phyloP scores from a whole-genome alignment of 2,797 vertebrate species.

The Tympanoctomys barrerae region DNA sequence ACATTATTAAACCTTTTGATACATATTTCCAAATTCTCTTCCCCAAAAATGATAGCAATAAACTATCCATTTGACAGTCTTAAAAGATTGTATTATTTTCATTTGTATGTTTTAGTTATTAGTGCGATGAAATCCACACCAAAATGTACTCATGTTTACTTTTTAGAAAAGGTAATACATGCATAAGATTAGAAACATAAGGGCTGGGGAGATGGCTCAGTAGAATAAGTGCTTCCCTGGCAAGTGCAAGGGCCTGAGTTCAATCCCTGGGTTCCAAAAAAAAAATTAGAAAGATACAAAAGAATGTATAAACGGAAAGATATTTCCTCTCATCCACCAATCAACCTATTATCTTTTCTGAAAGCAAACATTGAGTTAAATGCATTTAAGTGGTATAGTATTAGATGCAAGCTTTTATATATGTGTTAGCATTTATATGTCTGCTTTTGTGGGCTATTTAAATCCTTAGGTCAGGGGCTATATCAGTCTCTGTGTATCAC shows the following conservation, averaged over 20 bases:
- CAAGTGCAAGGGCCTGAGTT: too few relatives aligned
- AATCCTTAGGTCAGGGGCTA: not conserved
- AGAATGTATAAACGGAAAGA: not conserved
- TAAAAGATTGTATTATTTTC: not conserved
- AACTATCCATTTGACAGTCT: not conserved
- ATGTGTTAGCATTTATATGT: not conserved
- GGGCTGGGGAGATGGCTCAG: too few relatives aligned
- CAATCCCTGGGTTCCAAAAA: too few relatives aligned
- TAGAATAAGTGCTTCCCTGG: too few relatives aligned
- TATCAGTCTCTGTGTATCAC: not conserved
- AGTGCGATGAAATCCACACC: not conserved
- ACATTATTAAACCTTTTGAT: not conserved
- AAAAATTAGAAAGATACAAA: not conserved
- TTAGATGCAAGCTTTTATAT: not conserved
- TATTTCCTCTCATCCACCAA: not conserved
- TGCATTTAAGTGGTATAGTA: not conserved
- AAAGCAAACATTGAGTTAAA: not conserved
- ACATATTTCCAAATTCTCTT: not conserved
- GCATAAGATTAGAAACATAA: not conserved
- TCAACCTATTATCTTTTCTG: not conserved
- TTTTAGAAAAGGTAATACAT: not conserved
- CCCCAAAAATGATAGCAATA: not conserved
- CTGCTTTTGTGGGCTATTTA: not conserved
- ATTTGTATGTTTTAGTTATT: not conserved
- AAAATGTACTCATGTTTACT: not conserved